Evolutionary conservation across 92 coral and sea anemone species (phyloP).

Genomic region (Heteractis magnifica): DNA sequence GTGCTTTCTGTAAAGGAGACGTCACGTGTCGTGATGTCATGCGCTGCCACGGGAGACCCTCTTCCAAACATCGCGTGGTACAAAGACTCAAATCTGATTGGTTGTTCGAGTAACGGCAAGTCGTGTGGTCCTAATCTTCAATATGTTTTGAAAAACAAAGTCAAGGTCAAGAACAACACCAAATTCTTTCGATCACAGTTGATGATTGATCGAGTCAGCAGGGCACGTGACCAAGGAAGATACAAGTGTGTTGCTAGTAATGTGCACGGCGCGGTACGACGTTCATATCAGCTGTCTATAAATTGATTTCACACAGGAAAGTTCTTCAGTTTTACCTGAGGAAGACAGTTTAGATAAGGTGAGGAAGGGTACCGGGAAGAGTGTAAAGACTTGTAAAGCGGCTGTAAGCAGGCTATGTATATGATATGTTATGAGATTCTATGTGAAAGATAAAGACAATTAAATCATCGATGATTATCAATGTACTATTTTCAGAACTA

Average conservation of each 20-base stretch:
- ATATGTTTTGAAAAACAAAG: background rate
- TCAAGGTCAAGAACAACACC: background rate
- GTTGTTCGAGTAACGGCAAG: background rate
- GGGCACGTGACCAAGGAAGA: constrained; percentile 3
- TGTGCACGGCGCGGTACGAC: background rate
- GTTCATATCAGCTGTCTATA: background rate
- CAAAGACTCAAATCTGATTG: constrained; percentile 12
- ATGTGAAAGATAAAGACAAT: too few relatives aligned
- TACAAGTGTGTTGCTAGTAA: constrained; percentile 20
- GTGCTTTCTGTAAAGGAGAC: background rate
- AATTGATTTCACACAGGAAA: background rate
- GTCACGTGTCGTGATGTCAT: constrained; percentile 10
- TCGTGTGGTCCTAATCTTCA: background rate
- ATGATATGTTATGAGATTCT: too few relatives aligned
- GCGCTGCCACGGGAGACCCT: constrained; percentile 24
- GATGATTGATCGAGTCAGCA: background rate
- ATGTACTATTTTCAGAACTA: too few relatives aligned
- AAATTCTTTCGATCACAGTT: background rate
- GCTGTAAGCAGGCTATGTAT: too few relatives aligned
- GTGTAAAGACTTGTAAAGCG: too few relatives aligned
- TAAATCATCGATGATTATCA: too few relatives aligned
- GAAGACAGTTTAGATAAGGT: background rate
- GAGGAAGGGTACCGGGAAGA: too few relatives aligned
- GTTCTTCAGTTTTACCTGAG: background rate
- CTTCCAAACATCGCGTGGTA: constrained; percentile 33